Base-by-base conservation (phyloP, 2,797 vertebrate genomes). In the Chelonia mydas region DNA sequence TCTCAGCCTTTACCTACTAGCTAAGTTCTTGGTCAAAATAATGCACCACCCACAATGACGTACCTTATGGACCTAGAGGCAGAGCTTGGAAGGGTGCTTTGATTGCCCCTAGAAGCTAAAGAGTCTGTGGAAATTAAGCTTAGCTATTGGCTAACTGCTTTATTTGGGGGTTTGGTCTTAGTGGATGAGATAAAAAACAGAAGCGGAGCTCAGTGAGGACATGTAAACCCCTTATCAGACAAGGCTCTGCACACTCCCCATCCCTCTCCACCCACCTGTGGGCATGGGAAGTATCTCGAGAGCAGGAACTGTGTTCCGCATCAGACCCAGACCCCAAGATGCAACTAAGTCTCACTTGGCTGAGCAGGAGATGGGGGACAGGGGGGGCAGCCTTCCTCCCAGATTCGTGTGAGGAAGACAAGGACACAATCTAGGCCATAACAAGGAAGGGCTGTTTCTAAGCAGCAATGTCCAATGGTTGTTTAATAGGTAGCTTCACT, bases 1-100 rank as follows among this genome's bases (percentile, higher is more conserved):
- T 16, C 16, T 79, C 8, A 1, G 0, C 0, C 45, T 84, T 76
- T 61, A 82, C 2, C 41, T 59, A 11, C 0, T 2, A 15, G 33
- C 15, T 16, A 65, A 65, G 15, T n/a, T 65, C 16, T 65, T 9
- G 61, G 61, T 65, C 31, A 65, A 19, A n/a, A 6, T 45, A 74
- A 45, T 74, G 72, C 41, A 27, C 9, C 5, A 25, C 68, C 23
- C 23, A 12, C 19, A 11, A 25, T 41, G 37, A 23, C 2, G 12
- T 12, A 45, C 13, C 25, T 74, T 50, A 2, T 92, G 90, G 49
- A 37, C 25, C 53, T 25, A 13, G 19, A 1, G 83, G 25, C 31
- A 84, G 57, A 87, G 7, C 0, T 53, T 54, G 13, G 10, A 83
- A 19, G 17, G 13, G 86, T 37, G 8, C 2, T 80, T 87, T 80